Base-by-base conservation (phyloP, 2,888 invertebrate genomes). In the Drosophila hawaiiensis region DNA sequence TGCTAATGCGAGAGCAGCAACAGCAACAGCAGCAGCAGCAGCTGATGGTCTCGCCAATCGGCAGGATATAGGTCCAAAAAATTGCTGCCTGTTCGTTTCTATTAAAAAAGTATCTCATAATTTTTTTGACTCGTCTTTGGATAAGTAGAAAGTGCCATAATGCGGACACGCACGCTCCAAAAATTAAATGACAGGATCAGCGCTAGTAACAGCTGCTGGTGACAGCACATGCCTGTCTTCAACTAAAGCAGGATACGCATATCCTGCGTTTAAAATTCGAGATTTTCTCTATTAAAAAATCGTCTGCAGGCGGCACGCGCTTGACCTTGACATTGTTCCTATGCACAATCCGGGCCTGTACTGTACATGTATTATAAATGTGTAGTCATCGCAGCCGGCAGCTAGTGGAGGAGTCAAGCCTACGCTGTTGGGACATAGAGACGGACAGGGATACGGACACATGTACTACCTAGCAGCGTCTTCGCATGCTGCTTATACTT, bases 271-370 rank as follows among this genome's bases (percentile, higher is more conserved):
- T 68, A 69, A 82, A 86, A 73, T 78, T 68, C 72, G 64, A 89
- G 84, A 87, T 87, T 89, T 87, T 83, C 77, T 83, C 84, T 82
- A 87, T 89, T 89, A 89, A 87, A 87, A 89, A 89, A 87, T 72
- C 39, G 58, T 62, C 29, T 22, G 73, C 76, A 69, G 68, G 58
- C 62, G 80, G 82, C 88, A 83, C 85, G 80, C 67, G 85, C 85
- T 88, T 86, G 85, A 86, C 85, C 85, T 86, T 86, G 85, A 88
- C 85, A 88, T 83, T 78, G 76, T 72, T 72, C 68, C 83, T 87
- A 84, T 81, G 67, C 59, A 64, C 52, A 59, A 68, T 64, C 49
- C 69, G 25, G 25, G 16, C n/a, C 31, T 64, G 35, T 63, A 78
- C 78, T 65, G 73, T 67, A 64, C 69, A 41, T 35, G 62, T n/a